A percentile compares a stretch with the other conserved stretches of the same genome.
These are phyloP conservation scores for Sesia bembeciformis DNA, from an alignment of 2,888 invertebrate genomes.

Conservation along the genomic window DNA sequence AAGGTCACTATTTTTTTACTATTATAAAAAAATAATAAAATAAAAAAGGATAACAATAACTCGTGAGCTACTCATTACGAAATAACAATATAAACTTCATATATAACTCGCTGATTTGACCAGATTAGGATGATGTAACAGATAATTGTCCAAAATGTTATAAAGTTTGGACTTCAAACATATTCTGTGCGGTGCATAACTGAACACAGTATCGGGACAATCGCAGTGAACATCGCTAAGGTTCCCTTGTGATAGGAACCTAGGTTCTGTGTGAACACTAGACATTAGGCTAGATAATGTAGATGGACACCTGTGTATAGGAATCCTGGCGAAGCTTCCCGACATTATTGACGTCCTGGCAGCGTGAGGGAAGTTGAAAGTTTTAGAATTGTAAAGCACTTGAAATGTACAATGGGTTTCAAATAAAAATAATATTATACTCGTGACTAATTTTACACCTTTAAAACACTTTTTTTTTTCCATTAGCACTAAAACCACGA, in stretches of 20 bases:
- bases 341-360: constrained; percentile 65
- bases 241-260: not conserved
- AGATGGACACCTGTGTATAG: constrained; percentile 66
- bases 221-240: constrained; percentile 26
- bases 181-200: constrained; percentile 46
- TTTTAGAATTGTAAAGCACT: no score
- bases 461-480: no score
- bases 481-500: no score
- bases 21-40: no score
- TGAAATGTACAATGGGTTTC: no score
- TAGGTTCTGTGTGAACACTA: constrained; percentile 4
- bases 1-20: no score
- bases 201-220: constrained; percentile 47
- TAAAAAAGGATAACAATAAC: no score
- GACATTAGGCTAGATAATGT: not conserved
- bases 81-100: constrained; percentile 12
- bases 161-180: constrained; percentile 50
- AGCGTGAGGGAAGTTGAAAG: constrained; percentile 33
- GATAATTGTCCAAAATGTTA: constrained; percentile 35
- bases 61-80: no score
- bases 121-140: constrained; percentile 51
- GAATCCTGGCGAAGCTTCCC: constrained; percentile 64
- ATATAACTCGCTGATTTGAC: constrained; percentile 58
- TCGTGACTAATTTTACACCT: no score
- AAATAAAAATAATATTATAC: no score